phyloP scores from a whole-genome alignment of 2,797 vertebrate genomes.

The Steatocranus sp. region DNA sequence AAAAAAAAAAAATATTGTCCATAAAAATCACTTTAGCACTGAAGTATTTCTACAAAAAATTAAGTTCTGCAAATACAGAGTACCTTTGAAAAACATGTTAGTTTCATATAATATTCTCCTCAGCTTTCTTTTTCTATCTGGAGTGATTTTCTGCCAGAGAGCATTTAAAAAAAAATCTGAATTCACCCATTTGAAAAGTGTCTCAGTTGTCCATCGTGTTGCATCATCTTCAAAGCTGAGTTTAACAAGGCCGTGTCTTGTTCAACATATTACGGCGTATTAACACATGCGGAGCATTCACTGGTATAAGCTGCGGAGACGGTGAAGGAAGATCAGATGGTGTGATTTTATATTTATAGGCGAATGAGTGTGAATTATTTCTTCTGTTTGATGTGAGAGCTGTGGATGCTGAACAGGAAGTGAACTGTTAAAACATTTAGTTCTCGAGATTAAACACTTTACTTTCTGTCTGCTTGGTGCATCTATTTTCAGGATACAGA shows the following conservation, averaged over 20 bases:
- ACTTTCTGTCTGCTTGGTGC: background rate
- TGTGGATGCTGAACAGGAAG: background rate
- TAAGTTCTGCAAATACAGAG: background rate
- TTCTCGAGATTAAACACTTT: background rate
- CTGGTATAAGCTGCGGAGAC: background rate
- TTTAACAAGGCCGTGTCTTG: constrained; percentile 3
- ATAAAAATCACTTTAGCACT: background rate
- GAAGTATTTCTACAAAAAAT: background rate
- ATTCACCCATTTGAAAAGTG: background rate
- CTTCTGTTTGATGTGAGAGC: constrained; percentile 1
- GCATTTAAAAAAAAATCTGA: background rate
- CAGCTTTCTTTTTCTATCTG: background rate
- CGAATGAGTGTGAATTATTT: constrained; percentile 11
- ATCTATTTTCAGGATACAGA: background rate
- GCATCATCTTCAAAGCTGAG: constrained; percentile 47
- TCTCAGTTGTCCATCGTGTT: constrained; percentile 18
- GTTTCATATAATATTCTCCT: background rate
- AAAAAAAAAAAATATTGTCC: fast-evolving
- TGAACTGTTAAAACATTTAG: background rate
- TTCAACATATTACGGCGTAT: background rate
- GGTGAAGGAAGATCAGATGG: constrained; percentile 1
- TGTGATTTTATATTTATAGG: constrained; percentile 4
- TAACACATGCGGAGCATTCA: background rate
- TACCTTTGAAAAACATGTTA: background rate
- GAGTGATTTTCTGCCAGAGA: background rate